Percentiles rank a stretch among this genome's conserved stretches.
Evolutionary conservation across 2,113 vertebrate species (phyloP).

Genomic region (Microcebus lehilahytsara): DNA sequence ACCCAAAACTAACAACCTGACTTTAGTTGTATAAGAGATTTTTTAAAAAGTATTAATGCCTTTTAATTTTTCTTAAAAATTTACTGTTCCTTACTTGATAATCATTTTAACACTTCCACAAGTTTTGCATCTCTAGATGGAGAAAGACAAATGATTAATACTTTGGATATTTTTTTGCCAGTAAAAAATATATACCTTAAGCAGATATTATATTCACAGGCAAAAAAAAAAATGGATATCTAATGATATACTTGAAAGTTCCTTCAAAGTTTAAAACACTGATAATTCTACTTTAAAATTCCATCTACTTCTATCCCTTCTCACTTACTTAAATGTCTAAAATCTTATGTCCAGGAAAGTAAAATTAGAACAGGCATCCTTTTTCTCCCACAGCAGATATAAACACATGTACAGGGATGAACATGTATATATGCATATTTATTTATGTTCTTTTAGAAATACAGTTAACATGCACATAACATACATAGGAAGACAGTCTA

Average conservation of each 20-base stretch:
- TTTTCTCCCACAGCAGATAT: not conserved
- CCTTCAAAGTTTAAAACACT: not conserved
- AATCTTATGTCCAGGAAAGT: not conserved
- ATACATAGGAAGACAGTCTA: not conserved
- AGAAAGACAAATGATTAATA: constrained; percentile 35
- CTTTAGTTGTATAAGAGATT: not conserved
- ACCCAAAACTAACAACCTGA: not conserved
- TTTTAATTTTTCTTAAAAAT: not conserved
- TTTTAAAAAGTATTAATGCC: not conserved
- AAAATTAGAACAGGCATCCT: not conserved
- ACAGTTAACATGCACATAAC: not conserved
- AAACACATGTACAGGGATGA: not conserved
- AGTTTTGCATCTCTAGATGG: not conserved
- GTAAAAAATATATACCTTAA: not conserved
- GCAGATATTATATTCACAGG: too few relatives aligned
- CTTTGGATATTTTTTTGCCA: not conserved
- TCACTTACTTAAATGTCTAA: not conserved
- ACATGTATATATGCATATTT: not conserved
- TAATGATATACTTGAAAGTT: not conserved
- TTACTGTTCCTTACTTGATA: not conserved
- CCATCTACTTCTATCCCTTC: not conserved
- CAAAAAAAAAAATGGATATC: not conserved
- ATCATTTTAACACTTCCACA: not conserved
- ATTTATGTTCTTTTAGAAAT: not conserved
- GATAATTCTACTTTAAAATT: constrained; percentile 20